A percentile compares a stretch with the other conserved stretches of the same genome.
Conservation (phyloP, 1,140 invertebrate species). For the Grapholita molesta region DNA sequence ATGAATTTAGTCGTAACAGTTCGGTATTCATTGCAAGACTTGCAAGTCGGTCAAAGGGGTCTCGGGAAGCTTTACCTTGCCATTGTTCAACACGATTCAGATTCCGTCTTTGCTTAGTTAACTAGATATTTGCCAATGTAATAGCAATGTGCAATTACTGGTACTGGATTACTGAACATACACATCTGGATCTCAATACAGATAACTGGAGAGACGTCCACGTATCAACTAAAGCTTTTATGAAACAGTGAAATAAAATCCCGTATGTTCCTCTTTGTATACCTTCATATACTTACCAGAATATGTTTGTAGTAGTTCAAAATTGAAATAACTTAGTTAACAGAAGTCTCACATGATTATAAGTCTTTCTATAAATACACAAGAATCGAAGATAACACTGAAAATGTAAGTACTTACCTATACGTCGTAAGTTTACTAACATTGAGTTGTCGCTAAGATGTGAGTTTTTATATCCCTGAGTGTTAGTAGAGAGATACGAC, state of each 20-base stretch:
- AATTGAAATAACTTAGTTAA: background rate
- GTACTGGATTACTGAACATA: background rate
- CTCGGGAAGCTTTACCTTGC: background rate
- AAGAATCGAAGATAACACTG: background rate
- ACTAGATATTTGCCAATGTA: background rate
- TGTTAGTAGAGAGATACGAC: conserved; percentile 6
- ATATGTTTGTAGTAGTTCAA: background rate
- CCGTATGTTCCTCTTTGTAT: background rate
- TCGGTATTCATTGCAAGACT: background rate
- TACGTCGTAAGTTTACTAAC: background rate
- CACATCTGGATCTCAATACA: background rate
- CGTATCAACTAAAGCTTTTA: background rate
- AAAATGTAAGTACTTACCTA: background rate
- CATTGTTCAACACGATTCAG: background rate
- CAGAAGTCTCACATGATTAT: background rate
- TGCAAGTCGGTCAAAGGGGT: background rate
- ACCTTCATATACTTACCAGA: background rate
- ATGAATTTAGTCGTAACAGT: background rate
- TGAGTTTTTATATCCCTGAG: conserved; percentile 1
- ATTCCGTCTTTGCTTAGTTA: background rate
- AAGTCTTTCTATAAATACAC: background rate
- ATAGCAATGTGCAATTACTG: background rate
- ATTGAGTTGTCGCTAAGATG: background rate
- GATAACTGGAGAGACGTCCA: background rate
- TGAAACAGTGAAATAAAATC: background rate